Evolutionary conservation across 2,888 invertebrate genomes (phyloP).

Genomic region (Nemurella pictetii): DNA sequence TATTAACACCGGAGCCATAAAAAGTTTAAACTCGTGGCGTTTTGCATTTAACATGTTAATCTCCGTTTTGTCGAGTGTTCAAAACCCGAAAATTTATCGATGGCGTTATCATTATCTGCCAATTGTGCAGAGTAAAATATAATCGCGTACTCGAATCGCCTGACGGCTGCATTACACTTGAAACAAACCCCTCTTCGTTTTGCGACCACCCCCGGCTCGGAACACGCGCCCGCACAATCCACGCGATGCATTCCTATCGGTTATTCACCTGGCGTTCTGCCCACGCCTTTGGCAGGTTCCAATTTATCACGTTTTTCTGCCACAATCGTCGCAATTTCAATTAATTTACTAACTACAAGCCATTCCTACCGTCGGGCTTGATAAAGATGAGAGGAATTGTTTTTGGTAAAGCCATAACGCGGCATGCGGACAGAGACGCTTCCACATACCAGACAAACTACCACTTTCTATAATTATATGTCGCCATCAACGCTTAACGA

Average conservation of each 20-base stretch:
- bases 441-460: no score
- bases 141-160: background rate
- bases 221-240: no score
- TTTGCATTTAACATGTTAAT: background rate
- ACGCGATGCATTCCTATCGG: background rate
- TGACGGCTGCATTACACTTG: background rate
- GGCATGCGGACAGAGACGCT: no score
- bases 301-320: background rate
- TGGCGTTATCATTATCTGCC: background rate
- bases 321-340: background rate
- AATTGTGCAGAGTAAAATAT: background rate
- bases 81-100: background rate
- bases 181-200: background rate
- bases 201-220: background rate
- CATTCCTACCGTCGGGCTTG: no score
- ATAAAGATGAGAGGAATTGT: no score
- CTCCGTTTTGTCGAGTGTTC: background rate
- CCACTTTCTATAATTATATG: no score
- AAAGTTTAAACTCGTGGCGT: background rate
- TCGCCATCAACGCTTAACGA: no score
- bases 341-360: background rate
- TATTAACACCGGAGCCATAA: no score
- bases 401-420: no score
- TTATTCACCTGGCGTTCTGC: background rate
- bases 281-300: background rate